Evolutionary conservation across 2,113 vertebrate species (phyloP), one percentile per base, ranked within the genome.

Genomic region (Casuarius casuarius): DNA sequence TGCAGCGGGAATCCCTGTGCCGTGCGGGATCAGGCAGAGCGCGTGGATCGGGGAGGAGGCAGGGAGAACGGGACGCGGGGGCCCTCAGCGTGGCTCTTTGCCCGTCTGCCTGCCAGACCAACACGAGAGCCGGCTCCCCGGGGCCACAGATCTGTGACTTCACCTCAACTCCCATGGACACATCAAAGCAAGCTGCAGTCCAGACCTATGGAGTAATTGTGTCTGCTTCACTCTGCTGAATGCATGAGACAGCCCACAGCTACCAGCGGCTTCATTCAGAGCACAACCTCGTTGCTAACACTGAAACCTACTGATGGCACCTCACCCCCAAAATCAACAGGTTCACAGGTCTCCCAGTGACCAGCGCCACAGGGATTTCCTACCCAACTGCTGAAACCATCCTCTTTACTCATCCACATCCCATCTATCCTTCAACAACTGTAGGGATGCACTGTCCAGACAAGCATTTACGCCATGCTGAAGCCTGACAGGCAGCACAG

Each of bases 1-100:
- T 33, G 78, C 22, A 83, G 18, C 26, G n/a, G 62, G 35, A 29
- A 31, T 48, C 67, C 21, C 33, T 46, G 9, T 0, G 62, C 44
- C 35, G 35, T 2, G 8, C 28, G 46, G 44, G 46, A 29, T 35
- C 20, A 44, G 70, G 44, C n/a, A 25, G 42, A 29, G 31, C 33
- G 20, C 20, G 40, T 6, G 40, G 14, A 4, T 3, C 0, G 1
- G 35, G 42, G 13, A 29, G 16, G 42, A n/a, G 49, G 23, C 81
- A 73, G 33, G 2, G 2, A 66, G 26, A 62, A 59, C 7, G 1
- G 7, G 18, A 46, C 0, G 2, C 17, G 2, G 5, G 44, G 40
- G 29, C 12, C 12, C 5, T 4, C 2, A 3, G 65, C 25, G 14
- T 12, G 18, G 59, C 18, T 15, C 40, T 5, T 25, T 3, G 2